phyloP scores from a whole-genome alignment of 2,113 vertebrate species.

The Passerina amoena region DNA sequence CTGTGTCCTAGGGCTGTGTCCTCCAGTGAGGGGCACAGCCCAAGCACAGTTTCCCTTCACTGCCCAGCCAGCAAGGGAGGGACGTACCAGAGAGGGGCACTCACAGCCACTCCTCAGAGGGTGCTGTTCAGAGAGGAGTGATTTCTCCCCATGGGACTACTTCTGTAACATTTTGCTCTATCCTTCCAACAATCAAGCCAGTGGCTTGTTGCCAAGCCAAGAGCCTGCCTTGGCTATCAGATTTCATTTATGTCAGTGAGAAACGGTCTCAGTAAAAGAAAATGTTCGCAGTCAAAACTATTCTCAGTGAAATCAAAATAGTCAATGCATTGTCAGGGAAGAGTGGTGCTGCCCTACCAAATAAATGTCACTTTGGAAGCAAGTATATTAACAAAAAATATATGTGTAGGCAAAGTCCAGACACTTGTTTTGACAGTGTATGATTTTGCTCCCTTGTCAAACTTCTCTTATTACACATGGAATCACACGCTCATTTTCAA shows the following conservation, averaged over 20 bases:
- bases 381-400: slow-evolving; percentile 28
- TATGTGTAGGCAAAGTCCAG: slow-evolving; percentile 17
- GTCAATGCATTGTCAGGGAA: slow-evolving; percentile 6
- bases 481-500: neutral
- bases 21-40: neutral
- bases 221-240: neutral
- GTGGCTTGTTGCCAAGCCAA: neutral
- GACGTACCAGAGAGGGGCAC: accelerated
- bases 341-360: neutral
- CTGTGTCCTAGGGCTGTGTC: accelerated
- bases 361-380: slow-evolving; percentile 32
- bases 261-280: neutral
- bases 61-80: neutral
- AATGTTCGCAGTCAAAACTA: neutral
- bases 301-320: slow-evolving; percentile 31
- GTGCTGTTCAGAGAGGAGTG: neutral
- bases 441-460: neutral
- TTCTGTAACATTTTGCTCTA: neutral
- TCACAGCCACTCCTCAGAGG: accelerated
- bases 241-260: slow-evolving; percentile 2
- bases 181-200: neutral
- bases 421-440: slow-evolving; percentile 10
- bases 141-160: neutral
- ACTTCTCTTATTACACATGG: neutral
- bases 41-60: accelerated